Conservation (phyloP, 2,888 invertebrate species). For the Spatulosminthurus flaviceps region DNA sequence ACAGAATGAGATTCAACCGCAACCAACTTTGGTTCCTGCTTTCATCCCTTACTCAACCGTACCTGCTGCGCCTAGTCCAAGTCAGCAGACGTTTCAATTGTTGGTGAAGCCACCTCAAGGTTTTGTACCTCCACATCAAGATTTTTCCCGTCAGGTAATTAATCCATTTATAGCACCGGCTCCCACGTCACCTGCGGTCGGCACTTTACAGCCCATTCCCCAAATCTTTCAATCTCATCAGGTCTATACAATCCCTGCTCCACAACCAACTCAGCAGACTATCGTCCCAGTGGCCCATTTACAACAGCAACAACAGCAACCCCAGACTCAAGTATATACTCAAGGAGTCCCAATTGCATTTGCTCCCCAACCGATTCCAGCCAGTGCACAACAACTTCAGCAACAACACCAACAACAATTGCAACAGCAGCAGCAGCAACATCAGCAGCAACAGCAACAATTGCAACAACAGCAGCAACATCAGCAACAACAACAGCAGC, state of each 20-base stretch:
- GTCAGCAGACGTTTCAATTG: slow-evolving; percentile 40
- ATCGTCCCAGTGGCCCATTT: slow-evolving; percentile 18
- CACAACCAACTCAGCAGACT: neutral
- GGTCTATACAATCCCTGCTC: slow-evolving; percentile 11
- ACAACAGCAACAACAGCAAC: slow-evolving; percentile 42
- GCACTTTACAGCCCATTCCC: neutral
- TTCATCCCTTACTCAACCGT: slow-evolving; percentile 16
- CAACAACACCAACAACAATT: neutral
- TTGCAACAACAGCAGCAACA: neutral
- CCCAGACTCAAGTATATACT: slow-evolving; percentile 12
- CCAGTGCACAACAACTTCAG: too few relatives aligned
- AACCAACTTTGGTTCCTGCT: slow-evolving; percentile 21
- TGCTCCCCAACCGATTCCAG: neutral
- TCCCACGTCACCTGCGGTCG: neutral
- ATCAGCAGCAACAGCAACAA: neutral
- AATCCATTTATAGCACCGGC: slow-evolving; percentile 13
- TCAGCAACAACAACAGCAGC: slow-evolving; percentile 21
- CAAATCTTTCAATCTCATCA: slow-evolving; percentile 28
- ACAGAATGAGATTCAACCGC: slow-evolving; percentile 35
- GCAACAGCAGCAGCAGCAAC: too few relatives aligned
- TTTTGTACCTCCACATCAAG: slow-evolving; percentile 39
- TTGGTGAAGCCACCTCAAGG: slow-evolving; percentile 3
- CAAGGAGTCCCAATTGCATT: neutral
- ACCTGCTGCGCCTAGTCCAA: neutral
- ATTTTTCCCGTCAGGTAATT: slow-evolving; percentile 23